Percentiles rank a stretch among this genome's conserved stretches.
phyloP scores from a whole-genome alignment of 1,140 invertebrate species.

The Drosophila pandora region DNA sequence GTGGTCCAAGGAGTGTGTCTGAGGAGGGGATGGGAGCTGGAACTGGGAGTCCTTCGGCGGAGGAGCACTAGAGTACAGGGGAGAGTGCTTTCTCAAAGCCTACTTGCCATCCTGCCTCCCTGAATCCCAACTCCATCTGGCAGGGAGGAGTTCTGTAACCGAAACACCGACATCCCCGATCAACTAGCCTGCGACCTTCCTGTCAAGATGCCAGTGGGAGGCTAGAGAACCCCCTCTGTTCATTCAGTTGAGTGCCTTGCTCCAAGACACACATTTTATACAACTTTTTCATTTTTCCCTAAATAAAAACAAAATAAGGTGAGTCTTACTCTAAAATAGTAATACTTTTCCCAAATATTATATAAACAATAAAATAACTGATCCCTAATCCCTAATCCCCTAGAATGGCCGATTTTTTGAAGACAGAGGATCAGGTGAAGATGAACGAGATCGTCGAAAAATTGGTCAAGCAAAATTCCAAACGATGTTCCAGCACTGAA shows the following conservation, averaged over 20 bases:
- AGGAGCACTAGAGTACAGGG: too few species aligned
- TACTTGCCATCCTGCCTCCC: too few species aligned
- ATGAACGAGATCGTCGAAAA: neutral
- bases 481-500: neutral
- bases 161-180: neutral
- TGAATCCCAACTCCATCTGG: too few species aligned
- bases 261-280: slow-evolving; percentile 2
- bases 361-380: too few species aligned
- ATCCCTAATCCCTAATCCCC: too few species aligned
- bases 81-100: too few species aligned
- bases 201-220: neutral
- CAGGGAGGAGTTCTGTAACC: too few species aligned
- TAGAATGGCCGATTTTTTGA: slow-evolving; percentile 9
- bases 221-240: neutral
- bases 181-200: neutral
- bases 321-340: neutral
- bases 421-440: neutral
- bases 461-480: slow-evolving; percentile 7
- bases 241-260: slow-evolving; percentile 9
- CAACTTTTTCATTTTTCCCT: slow-evolving; percentile 4
- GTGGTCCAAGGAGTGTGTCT: too few species aligned
- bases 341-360: neutral
- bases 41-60: too few species aligned
- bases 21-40: too few species aligned
- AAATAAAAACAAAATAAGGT: slow-evolving; percentile 3